Evolutionary conservation across 2,888 invertebrate genomes (phyloP).

Genomic region (Agrochola circellaris): DNA sequence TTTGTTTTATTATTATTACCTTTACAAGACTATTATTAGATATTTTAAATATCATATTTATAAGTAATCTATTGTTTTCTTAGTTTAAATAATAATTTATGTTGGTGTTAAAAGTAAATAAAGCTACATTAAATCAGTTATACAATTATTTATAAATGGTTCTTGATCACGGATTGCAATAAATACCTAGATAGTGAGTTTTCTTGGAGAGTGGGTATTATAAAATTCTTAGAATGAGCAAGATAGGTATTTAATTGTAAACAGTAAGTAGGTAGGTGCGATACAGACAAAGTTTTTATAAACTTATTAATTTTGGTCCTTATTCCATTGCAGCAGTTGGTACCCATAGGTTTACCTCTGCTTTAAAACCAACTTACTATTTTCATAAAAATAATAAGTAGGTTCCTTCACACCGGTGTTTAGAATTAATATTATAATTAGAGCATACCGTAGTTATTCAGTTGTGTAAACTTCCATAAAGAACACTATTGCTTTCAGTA

Average conservation of each 20-base stretch:
- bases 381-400: not conserved
- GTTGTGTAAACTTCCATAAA: conserved; percentile 39
- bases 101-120: not conserved
- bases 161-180: not conserved
- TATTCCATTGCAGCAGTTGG: not conserved
- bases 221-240: not conserved
- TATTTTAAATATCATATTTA: too few relatives aligned
- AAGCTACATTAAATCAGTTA: not conserved
- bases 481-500: conserved; percentile 72
- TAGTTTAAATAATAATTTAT: not conserved
- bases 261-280: not conserved
- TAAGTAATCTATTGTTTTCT: not conserved
- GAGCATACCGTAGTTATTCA: not conserved
- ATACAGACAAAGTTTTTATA: not conserved
- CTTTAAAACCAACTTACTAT: not conserved
- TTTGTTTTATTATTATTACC: not conserved
- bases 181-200: not conserved
- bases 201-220: not conserved
- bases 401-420: not conserved
- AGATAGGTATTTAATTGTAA: not conserved
- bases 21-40: not conserved
- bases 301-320: not conserved
- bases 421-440: not conserved
- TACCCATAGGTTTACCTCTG: not conserved
- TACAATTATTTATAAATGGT: not conserved